These are phyloP conservation scores for Drosophila pectinifera DNA, from an alignment of 1,140 invertebrate genomes.

Conservation along the genomic window DNA sequence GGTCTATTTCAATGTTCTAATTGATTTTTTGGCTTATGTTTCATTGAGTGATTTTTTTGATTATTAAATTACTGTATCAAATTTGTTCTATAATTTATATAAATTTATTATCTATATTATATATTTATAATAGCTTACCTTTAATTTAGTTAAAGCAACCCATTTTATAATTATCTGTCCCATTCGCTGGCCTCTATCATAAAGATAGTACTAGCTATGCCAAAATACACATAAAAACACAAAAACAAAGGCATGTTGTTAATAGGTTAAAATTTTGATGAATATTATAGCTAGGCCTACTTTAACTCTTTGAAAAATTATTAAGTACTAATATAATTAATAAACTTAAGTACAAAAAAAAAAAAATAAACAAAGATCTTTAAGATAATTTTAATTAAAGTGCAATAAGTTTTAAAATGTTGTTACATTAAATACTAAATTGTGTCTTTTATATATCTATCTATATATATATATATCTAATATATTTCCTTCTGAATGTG, in stretches of 20 bases:
- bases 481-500: too few relatives aligned
- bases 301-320: neutral
- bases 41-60: neutral
- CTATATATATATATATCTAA: too few relatives aligned
- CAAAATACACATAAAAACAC: conserved; percentile 28
- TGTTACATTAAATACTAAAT: neutral
- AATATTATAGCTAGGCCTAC: neutral
- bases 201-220: conserved; percentile 6
- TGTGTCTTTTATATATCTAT: neutral
- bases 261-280: conserved; percentile 15
- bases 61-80: neutral
- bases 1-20: conserved; percentile 33
- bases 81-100: neutral
- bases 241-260: conserved; percentile 23
- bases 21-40: conserved; percentile 23
- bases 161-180: neutral
- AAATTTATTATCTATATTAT: neutral
- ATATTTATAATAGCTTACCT: neutral
- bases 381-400: too few relatives aligned
- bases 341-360: neutral
- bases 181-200: conserved; percentile 17
- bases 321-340: neutral
- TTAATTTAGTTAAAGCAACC: neutral
- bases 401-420: neutral
- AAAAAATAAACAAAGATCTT: neutral